Conservation (phyloP, 92 coral and sea anemone species). For the Zoanthus solanderi region DNA sequence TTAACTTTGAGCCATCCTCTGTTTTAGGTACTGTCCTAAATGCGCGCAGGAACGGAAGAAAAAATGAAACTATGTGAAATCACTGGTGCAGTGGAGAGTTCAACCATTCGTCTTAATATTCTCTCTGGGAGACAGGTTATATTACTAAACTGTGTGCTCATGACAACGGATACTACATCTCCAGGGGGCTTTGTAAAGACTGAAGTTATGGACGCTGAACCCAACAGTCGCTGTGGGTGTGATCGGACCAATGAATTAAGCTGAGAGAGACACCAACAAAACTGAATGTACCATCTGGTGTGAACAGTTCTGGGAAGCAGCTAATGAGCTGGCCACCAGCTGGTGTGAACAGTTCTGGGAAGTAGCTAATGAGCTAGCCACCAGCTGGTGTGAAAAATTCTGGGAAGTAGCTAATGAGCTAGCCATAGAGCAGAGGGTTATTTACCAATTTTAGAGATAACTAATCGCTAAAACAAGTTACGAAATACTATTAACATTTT, state of each 20-base stretch:
- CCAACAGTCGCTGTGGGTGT: background rate
- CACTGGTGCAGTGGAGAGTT: background rate
- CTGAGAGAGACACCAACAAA: background rate
- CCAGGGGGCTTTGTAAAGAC: background rate
- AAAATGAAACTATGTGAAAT: conserved; percentile 53
- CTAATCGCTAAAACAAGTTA: background rate
- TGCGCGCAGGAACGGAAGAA: conserved; percentile 94
- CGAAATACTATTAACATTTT: background rate
- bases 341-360: background rate
- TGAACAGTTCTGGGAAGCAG: background rate
- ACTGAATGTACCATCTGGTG: background rate
- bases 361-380: background rate
- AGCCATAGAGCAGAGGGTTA: background rate
- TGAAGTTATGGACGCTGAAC: background rate
- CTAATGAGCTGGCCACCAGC: background rate
- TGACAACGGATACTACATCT: background rate
- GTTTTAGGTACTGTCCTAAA: conserved; percentile 93
- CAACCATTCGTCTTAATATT: background rate
- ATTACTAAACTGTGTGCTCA: background rate
- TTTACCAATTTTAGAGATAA: background rate
- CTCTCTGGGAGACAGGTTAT: background rate
- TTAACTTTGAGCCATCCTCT: no score
- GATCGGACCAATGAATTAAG: background rate
- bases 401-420: no score
- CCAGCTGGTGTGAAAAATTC: no score